A percentile compares a stretch with the other conserved stretches of the same genome.
phyloP scores from a whole-genome alignment of 2,113 vertebrate species.

The Riparia riparia region DNA sequence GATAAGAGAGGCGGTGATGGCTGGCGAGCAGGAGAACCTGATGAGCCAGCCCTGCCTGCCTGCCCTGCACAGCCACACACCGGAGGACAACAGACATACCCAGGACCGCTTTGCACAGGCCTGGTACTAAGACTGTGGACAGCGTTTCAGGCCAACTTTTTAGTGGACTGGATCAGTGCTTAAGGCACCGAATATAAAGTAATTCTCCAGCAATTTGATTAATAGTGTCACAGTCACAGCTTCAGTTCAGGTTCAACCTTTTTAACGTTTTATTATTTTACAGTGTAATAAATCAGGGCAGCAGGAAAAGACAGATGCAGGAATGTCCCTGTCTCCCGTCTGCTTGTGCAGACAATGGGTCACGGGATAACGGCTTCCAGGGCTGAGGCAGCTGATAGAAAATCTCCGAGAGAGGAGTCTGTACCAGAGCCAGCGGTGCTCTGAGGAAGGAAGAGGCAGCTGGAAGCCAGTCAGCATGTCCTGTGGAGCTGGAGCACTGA shows the following conservation, averaged over 20 bases:
- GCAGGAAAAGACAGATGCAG: slow-evolving; percentile 49
- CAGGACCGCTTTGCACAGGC: background rate
- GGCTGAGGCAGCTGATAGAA: background rate
- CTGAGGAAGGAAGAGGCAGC: background rate
- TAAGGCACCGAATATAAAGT: slow-evolving; percentile 44
- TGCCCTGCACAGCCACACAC: background rate
- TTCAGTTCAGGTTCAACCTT: slow-evolving; percentile 75
- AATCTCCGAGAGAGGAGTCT: background rate
- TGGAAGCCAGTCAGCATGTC: background rate
- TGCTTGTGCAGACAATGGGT: slow-evolving; percentile 16
- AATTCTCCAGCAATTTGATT: slow-evolving; percentile 72
- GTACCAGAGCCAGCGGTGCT: background rate
- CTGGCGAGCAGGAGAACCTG: background rate
- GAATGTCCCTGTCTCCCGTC: background rate
- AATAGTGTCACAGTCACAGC: slow-evolving; percentile 65
- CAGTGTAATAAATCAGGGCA: slow-evolving; percentile 69
- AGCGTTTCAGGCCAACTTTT: slow-evolving; percentile 54
- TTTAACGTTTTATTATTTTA: slow-evolving; percentile 76
- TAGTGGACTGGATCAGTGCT: slow-evolving; percentile 38
- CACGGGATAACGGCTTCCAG: background rate
- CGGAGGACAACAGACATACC: background rate
- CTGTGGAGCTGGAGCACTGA: background rate
- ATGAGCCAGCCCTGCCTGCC: background rate
- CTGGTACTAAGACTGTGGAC: background rate
- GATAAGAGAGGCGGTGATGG: background rate